Conservation (phyloP, 2,797 vertebrate genomes). For the Tokudaia tokunoshimensis region DNA sequence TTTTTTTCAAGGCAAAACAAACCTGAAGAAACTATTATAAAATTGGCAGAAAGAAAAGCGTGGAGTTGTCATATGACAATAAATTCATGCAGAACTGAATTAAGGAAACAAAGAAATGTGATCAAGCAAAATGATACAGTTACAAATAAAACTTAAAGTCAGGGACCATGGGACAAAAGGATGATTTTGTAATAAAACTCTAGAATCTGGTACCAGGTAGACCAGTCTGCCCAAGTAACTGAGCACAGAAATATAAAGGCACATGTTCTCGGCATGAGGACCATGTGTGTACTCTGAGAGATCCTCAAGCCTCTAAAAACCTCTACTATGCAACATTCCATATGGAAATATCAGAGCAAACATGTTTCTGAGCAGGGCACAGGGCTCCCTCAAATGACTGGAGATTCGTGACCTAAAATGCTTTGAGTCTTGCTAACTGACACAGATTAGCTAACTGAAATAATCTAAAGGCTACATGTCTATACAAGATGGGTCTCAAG, state of each 20-base stretch:
- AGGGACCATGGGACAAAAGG: background rate
- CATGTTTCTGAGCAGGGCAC: background rate
- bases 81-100: constrained; percentile 35
- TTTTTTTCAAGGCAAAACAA: constrained; percentile 1
- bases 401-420: constrained; percentile 2
- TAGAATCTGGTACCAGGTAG: background rate
- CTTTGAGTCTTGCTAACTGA: constrained; percentile 28
- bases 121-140: background rate
- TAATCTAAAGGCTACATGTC: background rate
- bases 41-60: background rate
- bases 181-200: background rate
- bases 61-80: background rate
- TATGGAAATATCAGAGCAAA: background rate
- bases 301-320: background rate
- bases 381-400: background rate
- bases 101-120: constrained; percentile 18
- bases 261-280: background rate
- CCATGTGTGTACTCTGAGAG: background rate
- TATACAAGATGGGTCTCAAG: background rate
- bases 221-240: background rate
- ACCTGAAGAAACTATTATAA: background rate
- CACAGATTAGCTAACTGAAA: background rate
- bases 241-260: background rate
- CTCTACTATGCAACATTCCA: background rate
- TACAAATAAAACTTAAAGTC: background rate